Conservation (phyloP, 2,888 invertebrate genomes). For the Eupithecia dodoneata region DNA sequence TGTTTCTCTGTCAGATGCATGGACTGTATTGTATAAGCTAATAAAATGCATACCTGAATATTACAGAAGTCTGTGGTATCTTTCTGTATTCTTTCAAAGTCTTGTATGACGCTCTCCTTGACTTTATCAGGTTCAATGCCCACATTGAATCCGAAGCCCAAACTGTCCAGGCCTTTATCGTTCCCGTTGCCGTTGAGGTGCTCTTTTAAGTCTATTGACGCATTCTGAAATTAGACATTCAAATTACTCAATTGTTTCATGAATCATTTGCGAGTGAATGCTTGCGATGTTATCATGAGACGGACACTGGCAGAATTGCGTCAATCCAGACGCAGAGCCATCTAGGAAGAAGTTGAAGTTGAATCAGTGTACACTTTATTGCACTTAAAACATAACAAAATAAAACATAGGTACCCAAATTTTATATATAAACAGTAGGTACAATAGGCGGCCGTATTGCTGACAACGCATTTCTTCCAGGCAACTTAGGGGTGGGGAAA, state of each 20-base stretch:
- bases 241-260: not conserved
- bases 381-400: no score
- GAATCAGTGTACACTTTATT: no score
- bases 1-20: no score
- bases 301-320: no score
- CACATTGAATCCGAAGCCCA: constrained; percentile 78
- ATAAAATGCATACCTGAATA: constrained; percentile 66
- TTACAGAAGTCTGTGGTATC: constrained; percentile 83
- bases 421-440: no score
- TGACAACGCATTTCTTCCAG: no score
- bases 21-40: not conserved
- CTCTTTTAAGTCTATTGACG: constrained; percentile 70
- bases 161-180: constrained; percentile 75
- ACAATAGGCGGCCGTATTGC: no score
- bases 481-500: no score
- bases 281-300: no score
- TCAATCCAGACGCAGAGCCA: no score
- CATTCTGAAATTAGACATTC: constrained; percentile 64
- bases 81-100: constrained; percentile 86
- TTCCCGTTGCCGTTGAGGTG: constrained; percentile 79
- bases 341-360: no score
- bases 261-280: not conserved
- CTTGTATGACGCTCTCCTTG: constrained; percentile 79
- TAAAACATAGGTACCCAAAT: no score
- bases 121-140: constrained; percentile 76